These are phyloP conservation scores for Athalia cordata DNA, from an alignment of 2,888 invertebrate species.

Conservation along the genomic window DNA sequence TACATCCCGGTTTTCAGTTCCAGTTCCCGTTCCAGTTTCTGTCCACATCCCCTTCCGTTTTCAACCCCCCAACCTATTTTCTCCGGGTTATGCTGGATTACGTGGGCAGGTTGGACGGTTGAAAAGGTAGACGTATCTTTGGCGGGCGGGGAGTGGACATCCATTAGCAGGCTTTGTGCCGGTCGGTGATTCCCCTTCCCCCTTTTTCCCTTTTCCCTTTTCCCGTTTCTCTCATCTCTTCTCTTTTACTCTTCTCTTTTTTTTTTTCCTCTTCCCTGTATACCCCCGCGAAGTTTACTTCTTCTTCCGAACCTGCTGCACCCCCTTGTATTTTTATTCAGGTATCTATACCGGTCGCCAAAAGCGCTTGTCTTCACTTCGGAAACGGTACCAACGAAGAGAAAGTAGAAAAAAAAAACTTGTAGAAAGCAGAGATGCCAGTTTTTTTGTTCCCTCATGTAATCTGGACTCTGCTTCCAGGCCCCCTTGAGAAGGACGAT, in stretches of 20 bases:
- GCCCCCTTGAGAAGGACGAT: no score
- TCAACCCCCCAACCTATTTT: background rate
- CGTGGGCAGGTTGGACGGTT: constrained; percentile 48
- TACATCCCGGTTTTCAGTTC: background rate
- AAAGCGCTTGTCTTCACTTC: no score
- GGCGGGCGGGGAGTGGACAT: constrained; percentile 69
- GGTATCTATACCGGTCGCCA: no score
- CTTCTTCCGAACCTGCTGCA: no score
- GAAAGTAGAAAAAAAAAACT: background rate
- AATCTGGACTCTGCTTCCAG: no score
- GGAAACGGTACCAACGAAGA: no score
- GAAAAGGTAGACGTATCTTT: constrained; percentile 69
- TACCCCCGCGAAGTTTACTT: constrained; percentile 32
- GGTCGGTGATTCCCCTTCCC: constrained; percentile 26
- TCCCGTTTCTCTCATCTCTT: constrained; percentile 37
- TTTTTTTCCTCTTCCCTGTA: constrained; percentile 34
- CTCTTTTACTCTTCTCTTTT: background rate
- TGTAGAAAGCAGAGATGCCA: background rate
- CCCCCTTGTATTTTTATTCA: no score
- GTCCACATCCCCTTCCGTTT: constrained; percentile 16
- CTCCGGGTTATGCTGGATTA: constrained; percentile 50
- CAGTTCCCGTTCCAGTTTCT: background rate
- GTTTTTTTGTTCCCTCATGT: no score
- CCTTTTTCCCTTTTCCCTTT: constrained; percentile 31
- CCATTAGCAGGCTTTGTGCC: constrained; percentile 71